Evolutionary conservation across 2,888 invertebrate genomes (phyloP), one percentile per base, ranked within the genome.

Genomic region (Eupithecia vulgata): DNA sequence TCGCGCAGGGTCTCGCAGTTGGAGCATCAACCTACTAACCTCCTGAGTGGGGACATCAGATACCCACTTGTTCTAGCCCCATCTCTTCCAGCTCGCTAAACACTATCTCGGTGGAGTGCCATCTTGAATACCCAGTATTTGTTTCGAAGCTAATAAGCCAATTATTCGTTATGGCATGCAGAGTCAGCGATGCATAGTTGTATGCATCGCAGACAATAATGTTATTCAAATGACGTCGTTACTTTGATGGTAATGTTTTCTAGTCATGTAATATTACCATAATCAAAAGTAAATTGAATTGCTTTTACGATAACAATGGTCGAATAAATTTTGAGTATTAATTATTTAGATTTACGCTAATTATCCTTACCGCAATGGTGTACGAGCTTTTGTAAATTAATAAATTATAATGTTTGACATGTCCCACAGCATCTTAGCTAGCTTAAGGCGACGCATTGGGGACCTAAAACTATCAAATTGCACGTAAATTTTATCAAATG

Each of bases 1-100:
- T 91, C 86, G 86, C 86, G 80, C 82, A 82, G 80, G 84, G 79
- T 84, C 82, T 83, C 82, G 80, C 83, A 82, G 86, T 84, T 80
- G 81, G 82, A 83, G 84, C 85, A 84, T 85, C 89, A 91, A 92
- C 93, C 92, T 85, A 93, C 92, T 94, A 87, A 94, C 93, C 93
- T 87, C 85, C 81, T 81, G 78, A 75, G 80, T 79, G 84, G 84
- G 83, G 85, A 88, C 82, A 84, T 84, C 77, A 84, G 81, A 81
- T 75, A 78, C 72, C 62, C 67, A 80, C 81, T 74, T 69, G 71
- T 68, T 66, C 48, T 65, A 72, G 37, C 74, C 71, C 57, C 64
- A 59, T 70, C 68, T 72, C 52, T 74, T 67, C 42, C 10, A 70
- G 57, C 42, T 70, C 21, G 45, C 17, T 52, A 66, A 15, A 59